Base-by-base conservation (phyloP, 2,888 invertebrate genomes). In the Blastobasis adustella region DNA sequence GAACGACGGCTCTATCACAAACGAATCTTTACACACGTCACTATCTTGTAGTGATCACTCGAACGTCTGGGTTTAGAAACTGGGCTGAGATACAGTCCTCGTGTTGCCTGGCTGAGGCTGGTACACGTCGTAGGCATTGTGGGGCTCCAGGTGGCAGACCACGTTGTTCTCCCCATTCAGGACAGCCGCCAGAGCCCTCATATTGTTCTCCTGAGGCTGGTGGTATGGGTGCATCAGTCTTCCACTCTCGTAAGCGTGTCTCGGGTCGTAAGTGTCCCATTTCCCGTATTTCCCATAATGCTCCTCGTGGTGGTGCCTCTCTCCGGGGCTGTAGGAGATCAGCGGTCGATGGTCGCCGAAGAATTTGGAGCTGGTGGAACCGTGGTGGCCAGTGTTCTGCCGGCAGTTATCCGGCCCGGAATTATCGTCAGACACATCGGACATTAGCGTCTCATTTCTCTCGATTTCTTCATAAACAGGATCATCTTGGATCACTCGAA, bases 401-500 rank as follows among this genome's bases (percentile, higher is more conserved):
- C 94, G 84, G 66, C 93, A 91, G 48, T 92, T 92, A 66, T 94
- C 94, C 9, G 88, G 88, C 0, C 85, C 89, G 9, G 88, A 89
- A 49, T 89, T 89, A 50, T 95, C 95, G 68, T 95, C 94, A 45
- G 94, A 94, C 91, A 94, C 91, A 67, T 94, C 94, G 0, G 93
- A 93, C 67, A 93, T 93, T 48, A 93, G 90, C 4, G 93, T 92
- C 67, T 93, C 93, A 62, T 92, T 90, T 6, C 93, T 87, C 65
- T 94, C 94, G 52, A 95, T 94, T 69, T 94, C 94, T 71, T 95
- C 95, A 73, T 95, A 95, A 3, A 95, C 94, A 0, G 95, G 95
- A 66, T 94, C 94, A 62, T 94, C 94, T 66, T 92, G 91, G 53
- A 90, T 89, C 49, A 89, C 89, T 44, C 90, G 78, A 50, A 89